phyloP scores from a whole-genome alignment of 2,797 vertebrate species.

The Danio choprae region DNA sequence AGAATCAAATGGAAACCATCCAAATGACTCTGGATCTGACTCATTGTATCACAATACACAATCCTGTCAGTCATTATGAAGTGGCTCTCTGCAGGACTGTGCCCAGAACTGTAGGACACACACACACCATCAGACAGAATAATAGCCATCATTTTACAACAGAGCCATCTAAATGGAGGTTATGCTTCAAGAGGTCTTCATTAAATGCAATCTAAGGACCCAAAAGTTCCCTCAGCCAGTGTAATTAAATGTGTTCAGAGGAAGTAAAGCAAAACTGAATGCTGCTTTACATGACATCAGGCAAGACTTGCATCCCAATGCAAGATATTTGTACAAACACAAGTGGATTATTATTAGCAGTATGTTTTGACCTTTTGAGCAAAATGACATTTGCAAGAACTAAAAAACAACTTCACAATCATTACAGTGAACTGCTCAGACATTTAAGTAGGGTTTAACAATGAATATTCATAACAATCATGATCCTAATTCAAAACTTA shows the following conservation, averaged over 20 bases:
- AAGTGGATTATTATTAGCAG: neutral
- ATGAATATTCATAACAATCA: neutral
- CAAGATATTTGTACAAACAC: neutral
- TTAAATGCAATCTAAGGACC: constrained; percentile 30
- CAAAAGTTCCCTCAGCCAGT: constrained; percentile 37
- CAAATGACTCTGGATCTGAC: constrained; percentile 3
- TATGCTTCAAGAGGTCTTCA: constrained; percentile 27
- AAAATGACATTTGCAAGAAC: constrained; percentile 2
- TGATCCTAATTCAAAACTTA: neutral
- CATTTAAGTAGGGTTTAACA: neutral
- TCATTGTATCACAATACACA: constrained; percentile 16
- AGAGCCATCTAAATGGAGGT: constrained; percentile 34
- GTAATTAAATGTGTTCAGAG: constrained; percentile 46
- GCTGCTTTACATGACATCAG: constrained; percentile 15
- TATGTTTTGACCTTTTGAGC: neutral
- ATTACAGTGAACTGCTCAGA: neutral
- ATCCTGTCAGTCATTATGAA: constrained; percentile 34
- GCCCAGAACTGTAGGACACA: constrained; percentile 4
- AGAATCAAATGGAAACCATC: constrained; percentile 11
- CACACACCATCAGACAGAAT: constrained; percentile 14
- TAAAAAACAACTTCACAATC: neutral
- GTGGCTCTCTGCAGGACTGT: neutral
- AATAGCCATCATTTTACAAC: constrained; percentile 43
- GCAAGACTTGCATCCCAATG: neutral
- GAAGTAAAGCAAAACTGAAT: constrained; percentile 2